Evolutionary conservation across 2,888 invertebrate genomes (phyloP).

Genomic region (Polietes domitor): DNA sequence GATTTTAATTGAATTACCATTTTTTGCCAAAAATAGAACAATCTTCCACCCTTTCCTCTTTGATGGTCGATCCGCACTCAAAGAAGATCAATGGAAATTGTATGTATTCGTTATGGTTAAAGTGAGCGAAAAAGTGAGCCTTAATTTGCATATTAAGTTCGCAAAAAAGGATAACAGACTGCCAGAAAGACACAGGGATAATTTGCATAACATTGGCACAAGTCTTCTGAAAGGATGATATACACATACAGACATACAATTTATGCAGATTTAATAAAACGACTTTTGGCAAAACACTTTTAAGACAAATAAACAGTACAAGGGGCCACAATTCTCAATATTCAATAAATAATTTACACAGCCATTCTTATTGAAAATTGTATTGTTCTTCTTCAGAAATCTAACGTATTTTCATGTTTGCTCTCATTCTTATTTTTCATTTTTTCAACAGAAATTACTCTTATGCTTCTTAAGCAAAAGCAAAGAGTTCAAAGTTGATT

Average conservation of each 20-base stretch:
- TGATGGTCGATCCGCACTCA: no score
- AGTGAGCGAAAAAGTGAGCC: constrained; percentile 45
- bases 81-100: constrained; percentile 53
- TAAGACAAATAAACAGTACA: constrained; percentile 43
- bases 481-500: not conserved
- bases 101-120: no score
- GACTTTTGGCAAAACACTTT: constrained; percentile 58
- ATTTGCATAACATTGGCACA: constrained; percentile 73
- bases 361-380: no score
- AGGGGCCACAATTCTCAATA: constrained; percentile 2
- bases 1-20: no score
- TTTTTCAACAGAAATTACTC: no score
- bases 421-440: not conserved
- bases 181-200: not conserved
- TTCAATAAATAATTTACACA: constrained; percentile 57
- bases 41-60: no score
- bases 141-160: constrained; percentile 59
- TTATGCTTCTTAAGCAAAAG: no score
- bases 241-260: constrained; percentile 34
- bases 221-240: constrained; percentile 64
- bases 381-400: no score
- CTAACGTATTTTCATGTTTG: no score
- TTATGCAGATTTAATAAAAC: constrained; percentile 58
- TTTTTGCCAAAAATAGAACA: no score
- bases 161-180: constrained; percentile 66